These are phyloP conservation scores for Neopipo cinnamomea DNA, from an alignment of 2,113 vertebrate species.

Conservation along the genomic window DNA sequence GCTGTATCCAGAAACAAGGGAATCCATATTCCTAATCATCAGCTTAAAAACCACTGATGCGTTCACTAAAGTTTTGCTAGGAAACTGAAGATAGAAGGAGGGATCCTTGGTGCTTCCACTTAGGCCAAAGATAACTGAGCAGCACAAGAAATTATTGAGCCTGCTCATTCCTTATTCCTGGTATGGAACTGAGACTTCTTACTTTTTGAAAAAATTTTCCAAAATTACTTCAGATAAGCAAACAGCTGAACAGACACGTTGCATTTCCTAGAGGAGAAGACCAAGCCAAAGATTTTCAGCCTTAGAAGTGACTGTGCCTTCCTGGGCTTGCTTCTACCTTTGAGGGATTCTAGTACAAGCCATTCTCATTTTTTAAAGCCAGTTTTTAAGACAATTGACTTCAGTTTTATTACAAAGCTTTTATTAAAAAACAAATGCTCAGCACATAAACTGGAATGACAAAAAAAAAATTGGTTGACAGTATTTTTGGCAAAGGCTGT, in stretches of 20 bases:
- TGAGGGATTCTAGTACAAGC: background rate
- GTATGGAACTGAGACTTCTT: background rate
- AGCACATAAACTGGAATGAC: constrained; percentile 85
- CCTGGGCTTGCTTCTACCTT: background rate
- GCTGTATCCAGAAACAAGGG: background rate
- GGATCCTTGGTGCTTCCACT: background rate
- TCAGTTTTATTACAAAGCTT: constrained; percentile 86
- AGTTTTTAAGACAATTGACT: background rate
- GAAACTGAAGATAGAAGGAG: background rate
- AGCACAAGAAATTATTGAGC: background rate
- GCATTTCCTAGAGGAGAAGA: background rate
- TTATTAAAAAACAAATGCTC: constrained; percentile 84
- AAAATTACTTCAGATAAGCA: background rate
- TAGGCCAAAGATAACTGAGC: background rate
- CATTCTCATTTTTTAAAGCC: background rate
- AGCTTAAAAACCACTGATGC: background rate
- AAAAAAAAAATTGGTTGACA: constrained; percentile 67
- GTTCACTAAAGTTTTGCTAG: background rate
- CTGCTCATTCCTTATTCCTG: background rate
- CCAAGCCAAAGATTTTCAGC: background rate
- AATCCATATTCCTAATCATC: background rate
- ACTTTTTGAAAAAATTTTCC: background rate
- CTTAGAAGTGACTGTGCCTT: background rate
- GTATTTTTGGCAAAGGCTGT: constrained; percentile 76
- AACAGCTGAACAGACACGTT: background rate